These are phyloP conservation scores for Masnerella sp. DNA, from an alignment of 2,888 invertebrate species.

Conservation along the genomic window DNA sequence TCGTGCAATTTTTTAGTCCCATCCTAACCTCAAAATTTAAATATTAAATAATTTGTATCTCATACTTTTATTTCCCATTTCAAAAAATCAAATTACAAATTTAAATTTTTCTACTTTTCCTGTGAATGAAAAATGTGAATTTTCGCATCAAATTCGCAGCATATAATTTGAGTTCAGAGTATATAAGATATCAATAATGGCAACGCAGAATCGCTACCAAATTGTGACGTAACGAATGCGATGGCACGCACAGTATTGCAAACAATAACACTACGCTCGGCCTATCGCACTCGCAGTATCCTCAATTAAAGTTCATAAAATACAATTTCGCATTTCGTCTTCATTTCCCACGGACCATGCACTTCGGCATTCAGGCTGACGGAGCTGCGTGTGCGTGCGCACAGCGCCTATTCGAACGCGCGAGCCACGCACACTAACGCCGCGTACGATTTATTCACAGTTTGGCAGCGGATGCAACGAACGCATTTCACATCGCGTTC, in stretches of 20 bases:
- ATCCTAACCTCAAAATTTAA: no score
- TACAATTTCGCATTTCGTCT: conserved; percentile 55
- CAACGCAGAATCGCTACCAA: not conserved
- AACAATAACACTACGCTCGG: conserved; percentile 32
- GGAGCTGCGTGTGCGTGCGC: conserved; percentile 28
- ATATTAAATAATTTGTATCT: no score
- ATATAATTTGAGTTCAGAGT: no score
- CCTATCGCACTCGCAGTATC: conserved; percentile 44
- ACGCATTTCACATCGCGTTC: conserved; percentile 63
- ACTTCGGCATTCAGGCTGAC: conserved; percentile 44
- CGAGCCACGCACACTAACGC: conserved; percentile 27
- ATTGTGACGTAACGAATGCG: conserved; percentile 33
- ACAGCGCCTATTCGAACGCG: conserved; percentile 23
- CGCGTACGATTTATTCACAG: conserved; percentile 58
- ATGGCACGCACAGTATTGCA: conserved; percentile 5
- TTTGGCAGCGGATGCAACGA: conserved; percentile 70
- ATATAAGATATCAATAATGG: not conserved
- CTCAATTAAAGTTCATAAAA: conserved; percentile 54
- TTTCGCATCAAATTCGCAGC: no score
- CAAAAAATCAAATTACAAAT: no score
- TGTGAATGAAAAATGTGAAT: no score
- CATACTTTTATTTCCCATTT: no score
- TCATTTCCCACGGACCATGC: conserved; percentile 55
- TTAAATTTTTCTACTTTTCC: no score
- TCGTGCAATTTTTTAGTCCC: no score